Conservation (phyloP, 2,797 vertebrate species). For the Caiman crocodilus region DNA sequence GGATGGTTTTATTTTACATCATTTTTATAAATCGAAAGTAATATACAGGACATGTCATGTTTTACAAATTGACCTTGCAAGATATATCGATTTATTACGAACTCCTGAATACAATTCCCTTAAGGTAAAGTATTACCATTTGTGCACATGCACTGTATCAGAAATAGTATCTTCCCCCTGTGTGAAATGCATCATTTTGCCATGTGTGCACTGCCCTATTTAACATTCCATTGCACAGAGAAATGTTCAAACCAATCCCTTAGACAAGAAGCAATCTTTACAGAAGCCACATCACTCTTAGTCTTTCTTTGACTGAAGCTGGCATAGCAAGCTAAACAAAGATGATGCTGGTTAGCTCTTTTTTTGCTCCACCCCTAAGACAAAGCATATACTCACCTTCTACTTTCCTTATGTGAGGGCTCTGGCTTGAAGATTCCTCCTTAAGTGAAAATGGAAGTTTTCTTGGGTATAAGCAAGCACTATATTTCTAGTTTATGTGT, state of each 20-base stretch:
- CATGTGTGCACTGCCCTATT: slow-evolving; percentile 37
- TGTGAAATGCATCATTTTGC: neutral
- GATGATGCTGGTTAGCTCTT: neutral
- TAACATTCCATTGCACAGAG: slow-evolving; percentile 2
- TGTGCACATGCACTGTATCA: neutral
- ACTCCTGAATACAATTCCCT: slow-evolving; percentile 26
- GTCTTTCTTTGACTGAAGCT: neutral
- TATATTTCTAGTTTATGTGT: slow-evolving; percentile 30
- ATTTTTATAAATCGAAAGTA: slow-evolving; percentile 8
- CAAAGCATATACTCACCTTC: neutral
- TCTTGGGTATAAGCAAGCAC: slow-evolving; percentile 48
- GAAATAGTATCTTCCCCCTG: neutral
- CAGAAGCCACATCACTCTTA: neutral
- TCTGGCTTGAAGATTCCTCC: neutral
- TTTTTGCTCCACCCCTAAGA: no score
- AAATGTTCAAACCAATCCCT: slow-evolving; percentile 32
- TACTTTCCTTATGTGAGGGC: neutral
- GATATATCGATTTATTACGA: neutral
- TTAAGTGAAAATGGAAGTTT: slow-evolving; percentile 3
- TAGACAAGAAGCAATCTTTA: neutral
- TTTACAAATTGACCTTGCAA: slow-evolving; percentile 39
- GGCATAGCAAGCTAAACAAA: neutral
- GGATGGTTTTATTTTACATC: slow-evolving; percentile 12
- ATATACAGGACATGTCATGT: neutral
- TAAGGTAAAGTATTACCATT: neutral